Base-by-base conservation (phyloP, 2,797 vertebrate species). In the Iguana delicatissima region DNA sequence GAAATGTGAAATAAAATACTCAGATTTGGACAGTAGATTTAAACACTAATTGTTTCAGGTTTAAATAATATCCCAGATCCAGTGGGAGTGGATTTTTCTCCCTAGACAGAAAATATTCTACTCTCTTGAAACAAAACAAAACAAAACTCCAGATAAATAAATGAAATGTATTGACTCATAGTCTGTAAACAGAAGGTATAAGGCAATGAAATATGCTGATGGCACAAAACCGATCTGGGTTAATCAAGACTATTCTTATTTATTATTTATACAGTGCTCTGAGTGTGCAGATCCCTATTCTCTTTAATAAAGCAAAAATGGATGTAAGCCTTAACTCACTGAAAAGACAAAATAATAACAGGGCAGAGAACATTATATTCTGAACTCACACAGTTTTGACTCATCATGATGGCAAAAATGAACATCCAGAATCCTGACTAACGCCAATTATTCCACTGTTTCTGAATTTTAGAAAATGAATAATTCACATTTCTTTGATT, bases 241-340 rank as follows among this genome's bases (percentile, higher is more conserved):
- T 83, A 83, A 42, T 87, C 85, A 87, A 32, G 69, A 69, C 7
- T 8, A 82, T 32, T 64, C 42, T 76, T 64, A 90, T 87, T 64
- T 83, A 90, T 90, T 83, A 87, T 90, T 90, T 83, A 90, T 67
- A 82, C 46, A 82, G 32, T 35, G 12, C 72, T 87, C 46, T 90
- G 14, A 1, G n/a, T 74, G 46, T 57, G 72, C 59, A 87, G 72
- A 90, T 67, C 38, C 46, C 46, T 46, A 20, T 89, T 76, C 69
- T 8, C 32, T 87, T 77, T 83, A 87, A 77, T 46, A 87, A 74
- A 83, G n/a, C 16, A 26, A 57, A 80, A 87, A 77, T n/a, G 12
- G 69, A 87, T 81, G 50, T 20, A 26, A 73, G 29, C 18, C 76
- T 74, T 69, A 77, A 90, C 42, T 87, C 87, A 76, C 14, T 9